Evolutionary conservation across 2,797 vertebrate genomes (phyloP), one percentile per base, ranked within the genome.

Genomic region (Poliocrania exsul): DNA sequence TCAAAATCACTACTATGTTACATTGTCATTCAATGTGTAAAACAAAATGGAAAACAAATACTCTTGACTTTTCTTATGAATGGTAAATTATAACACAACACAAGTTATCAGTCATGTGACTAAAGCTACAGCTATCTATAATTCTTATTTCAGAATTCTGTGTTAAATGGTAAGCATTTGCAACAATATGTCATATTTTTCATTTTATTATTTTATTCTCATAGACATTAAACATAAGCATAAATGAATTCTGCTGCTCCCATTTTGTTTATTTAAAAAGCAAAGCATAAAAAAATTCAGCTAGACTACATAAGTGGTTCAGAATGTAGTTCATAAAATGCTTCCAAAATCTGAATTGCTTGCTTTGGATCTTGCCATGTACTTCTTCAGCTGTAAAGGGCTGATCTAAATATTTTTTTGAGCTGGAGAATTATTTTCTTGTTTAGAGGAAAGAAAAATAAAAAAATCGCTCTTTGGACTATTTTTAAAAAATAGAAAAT

Each of bases 21-120:
- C 18, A 50, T 57, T 89, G 26, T 25, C 78, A 81, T 93, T 96
- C 37, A 82, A 37, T 72, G 31, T 92, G 92, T 81, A 56, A 67
- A 96, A 89, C 35, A 71, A 88, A 92, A 94, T 88, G 64, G 77
- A 93, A 96, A 94, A 61, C n/a, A 93, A 95, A 95, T 86, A 56
- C 57, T 60, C 42, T 90, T 81, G 26, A 58, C 42, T 93, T 49
- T 64, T 66, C 82, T 93, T 82, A 51, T 67, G 58, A 90, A 86
- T 71, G 40, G 4, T 75, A 81, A 90, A 73, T 88, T 66, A 65
- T 77, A 92, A 93, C 67, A 61, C 35, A 93, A 88, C 2, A 20
- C 13, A 69, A 40, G 7, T 89, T 82, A 81, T 40, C 81, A 78
- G 24, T 89, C 64, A 24, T 93, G 50, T 92, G 40, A 95, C 84